Base-by-base conservation (phyloP, 1,140 invertebrate species). In the Atta cephalotes region DNA sequence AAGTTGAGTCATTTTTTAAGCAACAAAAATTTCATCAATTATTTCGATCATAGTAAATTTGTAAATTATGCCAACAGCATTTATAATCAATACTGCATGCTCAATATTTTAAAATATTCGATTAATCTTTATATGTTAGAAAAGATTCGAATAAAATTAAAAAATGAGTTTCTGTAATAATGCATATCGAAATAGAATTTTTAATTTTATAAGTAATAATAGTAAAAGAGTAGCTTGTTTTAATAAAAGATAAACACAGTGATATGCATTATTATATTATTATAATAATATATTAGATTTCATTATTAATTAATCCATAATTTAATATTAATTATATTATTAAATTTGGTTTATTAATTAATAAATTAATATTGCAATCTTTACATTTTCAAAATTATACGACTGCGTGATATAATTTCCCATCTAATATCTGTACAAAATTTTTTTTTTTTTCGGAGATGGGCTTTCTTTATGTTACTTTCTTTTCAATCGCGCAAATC, bases 351-450 rank as follows among this genome's bases (percentile, higher is more conserved):
- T 31, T 68, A 66, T 70, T 56, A 74, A 58, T 58, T 28, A 45
- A 28, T 39, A 39, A 39, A 39, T 62, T 7, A 9, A 21, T 6
- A 9, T 7, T 25, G 2, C 10, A 63, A 68, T 49, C 31, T 63
- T 63, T 16, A 62, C 35, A 14, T 45, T 62, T 62, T 60, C 1
- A 60, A 45, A 25, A 77, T 79, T 31, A 79, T 25, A 51, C 45
- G 77, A 60, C 12, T 51, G 9, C 45, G 10, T 45, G 39, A 45
- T 21, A 25, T 2, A 62, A 7, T 65, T 84, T 74, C 6, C 70
- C 18, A 76, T 84, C 80, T 74, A 76, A 76, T 84, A 51, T 84
- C 80, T 84, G 80, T 74, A 74, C 25, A 39, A 72, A 70, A 70
- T 7, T 35, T 74, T 45, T 70, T 35, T 82, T 74, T 45, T 82